Evolutionary conservation across 2,113 vertebrate species (phyloP).

Genomic region (Puffinus mauretanicus): DNA sequence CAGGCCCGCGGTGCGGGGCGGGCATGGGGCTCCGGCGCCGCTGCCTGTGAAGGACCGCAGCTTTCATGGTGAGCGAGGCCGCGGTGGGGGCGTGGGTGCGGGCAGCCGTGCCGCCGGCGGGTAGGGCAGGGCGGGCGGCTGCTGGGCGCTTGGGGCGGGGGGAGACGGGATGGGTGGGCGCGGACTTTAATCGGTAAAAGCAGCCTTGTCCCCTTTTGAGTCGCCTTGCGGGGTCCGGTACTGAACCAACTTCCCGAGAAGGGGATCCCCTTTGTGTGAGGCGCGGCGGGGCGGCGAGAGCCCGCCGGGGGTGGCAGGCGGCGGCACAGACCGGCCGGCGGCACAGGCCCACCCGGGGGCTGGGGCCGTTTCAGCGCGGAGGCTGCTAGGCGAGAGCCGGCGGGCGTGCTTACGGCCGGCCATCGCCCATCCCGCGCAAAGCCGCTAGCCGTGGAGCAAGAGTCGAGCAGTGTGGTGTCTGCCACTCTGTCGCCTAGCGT

Average conservation of each 20-base stretch:
- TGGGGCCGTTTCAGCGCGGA: fast-evolving
- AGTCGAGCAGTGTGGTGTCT: not conserved
- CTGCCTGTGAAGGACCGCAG: too few relatives aligned
- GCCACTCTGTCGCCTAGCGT: fast-evolving
- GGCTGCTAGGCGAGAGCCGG: not conserved
- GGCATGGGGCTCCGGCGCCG: too few relatives aligned
- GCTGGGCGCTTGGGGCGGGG: not conserved
- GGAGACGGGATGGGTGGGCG: not conserved
- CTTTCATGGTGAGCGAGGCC: too few relatives aligned
- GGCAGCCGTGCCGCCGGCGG: too few relatives aligned
- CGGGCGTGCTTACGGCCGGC: not conserved
- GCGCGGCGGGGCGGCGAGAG: not conserved
- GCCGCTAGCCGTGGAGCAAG: fast-evolving
- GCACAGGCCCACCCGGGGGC: not conserved
- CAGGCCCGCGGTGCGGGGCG: too few relatives aligned
- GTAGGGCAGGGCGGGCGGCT: not conserved
- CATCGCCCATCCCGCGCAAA: fast-evolving
- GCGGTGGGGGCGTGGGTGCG: too few relatives aligned
- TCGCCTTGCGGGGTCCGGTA: not conserved
- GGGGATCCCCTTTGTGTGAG: not conserved
- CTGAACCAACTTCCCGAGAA: not conserved
- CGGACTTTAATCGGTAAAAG: not conserved
- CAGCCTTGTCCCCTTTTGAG: not conserved
- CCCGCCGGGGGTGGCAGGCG: not conserved
- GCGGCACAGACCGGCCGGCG: not conserved